Percentiles rank a stretch among this genome's conserved stretches.
Conservation (phyloP, 2,888 invertebrate genomes). For the Cantharis nigra region DNA sequence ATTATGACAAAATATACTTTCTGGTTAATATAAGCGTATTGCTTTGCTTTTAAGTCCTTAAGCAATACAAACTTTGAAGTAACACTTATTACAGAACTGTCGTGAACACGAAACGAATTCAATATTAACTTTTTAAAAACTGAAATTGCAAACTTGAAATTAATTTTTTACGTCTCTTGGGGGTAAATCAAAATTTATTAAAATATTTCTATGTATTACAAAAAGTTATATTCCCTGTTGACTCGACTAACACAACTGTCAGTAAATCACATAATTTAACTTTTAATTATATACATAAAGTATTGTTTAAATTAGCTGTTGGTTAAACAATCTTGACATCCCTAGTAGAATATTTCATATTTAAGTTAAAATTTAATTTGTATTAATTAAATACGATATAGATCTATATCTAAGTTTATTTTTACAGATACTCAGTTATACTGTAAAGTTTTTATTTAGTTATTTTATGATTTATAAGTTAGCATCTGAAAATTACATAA, state of each 20-base stretch:
- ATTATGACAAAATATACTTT: neutral
- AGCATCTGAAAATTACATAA: too few species aligned
- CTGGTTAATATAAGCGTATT: neutral
- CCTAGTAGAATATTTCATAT: neutral
- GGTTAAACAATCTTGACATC: neutral
- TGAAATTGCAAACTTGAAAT: neutral
- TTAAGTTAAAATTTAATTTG: neutral
- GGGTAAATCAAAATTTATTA: neutral
- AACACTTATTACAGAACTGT: conserved; percentile 2
- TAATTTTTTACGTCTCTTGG: neutral
- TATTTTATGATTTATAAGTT: too few species aligned
- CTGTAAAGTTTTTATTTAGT: too few species aligned
- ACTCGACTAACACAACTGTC: neutral
- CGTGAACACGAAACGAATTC: neutral
- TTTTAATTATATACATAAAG: neutral
- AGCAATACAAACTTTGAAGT: conserved; percentile 3
- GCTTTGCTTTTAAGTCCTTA: neutral
- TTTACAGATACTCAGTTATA: too few species aligned
- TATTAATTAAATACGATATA: too few species aligned
- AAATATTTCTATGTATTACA: neutral
- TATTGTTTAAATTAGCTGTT: neutral
- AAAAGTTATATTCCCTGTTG: neutral
- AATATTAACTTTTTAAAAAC: neutral
- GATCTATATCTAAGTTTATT: too few species aligned
- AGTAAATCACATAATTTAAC: neutral